Base-by-base conservation (phyloP, 64 coral and sea anemone species). In the Pachyseris speciosa region DNA sequence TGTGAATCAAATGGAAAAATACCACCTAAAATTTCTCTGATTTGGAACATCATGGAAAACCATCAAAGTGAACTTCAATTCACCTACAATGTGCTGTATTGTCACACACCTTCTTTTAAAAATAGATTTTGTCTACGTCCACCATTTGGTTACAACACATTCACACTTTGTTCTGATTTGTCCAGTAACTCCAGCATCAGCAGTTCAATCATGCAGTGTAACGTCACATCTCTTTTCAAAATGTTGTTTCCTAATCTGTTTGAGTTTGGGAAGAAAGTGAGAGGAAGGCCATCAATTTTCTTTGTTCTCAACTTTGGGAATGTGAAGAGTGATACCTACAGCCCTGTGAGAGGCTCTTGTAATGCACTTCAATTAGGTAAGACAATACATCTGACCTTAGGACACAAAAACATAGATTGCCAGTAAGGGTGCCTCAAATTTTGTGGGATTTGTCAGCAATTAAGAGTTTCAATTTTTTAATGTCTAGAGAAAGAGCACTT, bases 61-160 rank as follows among this genome's bases (percentile, higher is more conserved):
- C 9, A 81, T 7, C 52, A 60, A 25, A 39, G 52, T 40, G 53
- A 37, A 24, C 30, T 39, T 24, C 52, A n/a, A 39, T 81, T 81
- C 36, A 81, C 77, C 52, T 81, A 81, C 53, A 37, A 40, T 61
- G 53, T 81, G 9, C 22, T 60, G 9, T 81, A 81, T 53, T 81
- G 77, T 38, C 3, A 40, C 36, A 15, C 38, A 19, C 12, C 67
- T 22, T 19, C 67, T 1, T 0, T 0, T 20, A 2, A 19, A 37
- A 41, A 41, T 32, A 5, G 20, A 0, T 77, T 34, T n/a, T 81
- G 77, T 81, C 2, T 0, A 0, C 2, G 10, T 2, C 75, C 75
- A 24, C 75, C 75, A n/a, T 13, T 19, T 12, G 19, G 50, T 27
- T 81, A 37, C 51, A 81, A n/a, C 31, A 13, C 40, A 5, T 81